A percentile compares a stretch with the other conserved stretches of the same genome.
Evolutionary conservation across 2,797 vertebrate genomes (phyloP).

Genomic region (Meriones psammophilus): DNA sequence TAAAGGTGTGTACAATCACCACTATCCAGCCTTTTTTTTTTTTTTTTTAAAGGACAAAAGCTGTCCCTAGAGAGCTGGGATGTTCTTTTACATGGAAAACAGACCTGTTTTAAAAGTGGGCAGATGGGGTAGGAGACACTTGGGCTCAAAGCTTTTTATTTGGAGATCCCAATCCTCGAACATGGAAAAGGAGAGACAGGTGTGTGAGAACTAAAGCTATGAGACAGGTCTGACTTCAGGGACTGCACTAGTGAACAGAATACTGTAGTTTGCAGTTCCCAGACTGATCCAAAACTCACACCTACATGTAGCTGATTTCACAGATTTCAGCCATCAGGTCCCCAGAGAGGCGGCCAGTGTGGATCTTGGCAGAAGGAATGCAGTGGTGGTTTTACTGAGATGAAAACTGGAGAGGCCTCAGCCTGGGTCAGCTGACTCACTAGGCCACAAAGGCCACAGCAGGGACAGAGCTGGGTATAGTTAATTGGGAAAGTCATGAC

Average conservation of each 20-base stretch:
- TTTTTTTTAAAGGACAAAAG: background rate
- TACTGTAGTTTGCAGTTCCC: background rate
- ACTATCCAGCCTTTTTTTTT: background rate
- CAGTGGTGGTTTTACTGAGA: background rate
- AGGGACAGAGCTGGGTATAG: background rate
- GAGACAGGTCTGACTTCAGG: background rate
- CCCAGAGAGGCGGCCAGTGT: background rate
- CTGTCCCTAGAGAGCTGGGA: background rate
- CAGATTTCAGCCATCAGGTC: background rate
- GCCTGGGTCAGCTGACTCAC: conserved; percentile 5
- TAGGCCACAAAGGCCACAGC: background rate
- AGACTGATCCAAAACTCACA: background rate
- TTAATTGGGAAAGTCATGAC: background rate
- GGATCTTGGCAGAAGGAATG: background rate
- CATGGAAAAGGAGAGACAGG: background rate
- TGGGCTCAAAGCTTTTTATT: background rate
- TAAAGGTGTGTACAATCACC: background rate
- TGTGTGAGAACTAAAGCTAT: background rate
- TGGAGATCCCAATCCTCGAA: background rate
- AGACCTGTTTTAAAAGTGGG: background rate
- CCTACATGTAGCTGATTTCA: accelerated
- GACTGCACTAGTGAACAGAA: background rate
- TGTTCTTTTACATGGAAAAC: background rate
- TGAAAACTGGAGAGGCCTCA: background rate
- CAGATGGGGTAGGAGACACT: background rate